Evolutionary conservation across 2,888 invertebrate genomes (phyloP).

Genomic region (Rhorus exstirpatorius): DNA sequence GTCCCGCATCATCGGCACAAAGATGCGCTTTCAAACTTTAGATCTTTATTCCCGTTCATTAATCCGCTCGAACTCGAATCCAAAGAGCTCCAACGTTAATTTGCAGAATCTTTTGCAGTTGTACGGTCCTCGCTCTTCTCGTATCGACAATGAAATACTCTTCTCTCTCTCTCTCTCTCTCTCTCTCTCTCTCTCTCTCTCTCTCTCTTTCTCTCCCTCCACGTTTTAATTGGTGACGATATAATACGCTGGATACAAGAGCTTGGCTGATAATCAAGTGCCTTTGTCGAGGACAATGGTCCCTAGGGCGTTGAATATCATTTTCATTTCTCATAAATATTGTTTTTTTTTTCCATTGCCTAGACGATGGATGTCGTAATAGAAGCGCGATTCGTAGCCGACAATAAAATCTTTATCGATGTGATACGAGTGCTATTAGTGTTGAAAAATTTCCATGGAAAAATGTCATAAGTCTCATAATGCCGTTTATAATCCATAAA

Average conservation of each 20-base stretch:
- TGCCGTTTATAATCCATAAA: too few relatives aligned
- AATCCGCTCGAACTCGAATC: constrained; percentile 58
- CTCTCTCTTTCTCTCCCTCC: background rate
- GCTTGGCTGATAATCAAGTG: constrained; percentile 2
- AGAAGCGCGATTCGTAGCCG: too few relatives aligned
- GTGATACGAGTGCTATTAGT: too few relatives aligned
- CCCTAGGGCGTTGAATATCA: background rate
- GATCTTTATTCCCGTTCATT: constrained; percentile 69
- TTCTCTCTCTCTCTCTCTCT: background rate
- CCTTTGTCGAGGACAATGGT: constrained; percentile 30
- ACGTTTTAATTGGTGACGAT: constrained; percentile 46
- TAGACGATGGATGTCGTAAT: too few relatives aligned
- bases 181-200: background rate
- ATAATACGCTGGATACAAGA: constrained; percentile 3
- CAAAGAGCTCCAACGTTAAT: constrained; percentile 56
- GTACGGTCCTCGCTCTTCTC: background rate
- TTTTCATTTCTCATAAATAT: background rate
- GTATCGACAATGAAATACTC: background rate
- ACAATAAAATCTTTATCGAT: too few relatives aligned
- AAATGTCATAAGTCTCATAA: too few relatives aligned
- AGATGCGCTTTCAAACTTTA: constrained; percentile 70
- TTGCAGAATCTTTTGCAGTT: constrained; percentile 65
- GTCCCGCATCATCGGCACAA: constrained; percentile 64
- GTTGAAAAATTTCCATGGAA: too few relatives aligned
- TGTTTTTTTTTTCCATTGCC: too few relatives aligned